These are phyloP conservation scores for Amphilophus citrinellus DNA, from an alignment of 2,113 vertebrate species.

Conservation along the genomic window DNA sequence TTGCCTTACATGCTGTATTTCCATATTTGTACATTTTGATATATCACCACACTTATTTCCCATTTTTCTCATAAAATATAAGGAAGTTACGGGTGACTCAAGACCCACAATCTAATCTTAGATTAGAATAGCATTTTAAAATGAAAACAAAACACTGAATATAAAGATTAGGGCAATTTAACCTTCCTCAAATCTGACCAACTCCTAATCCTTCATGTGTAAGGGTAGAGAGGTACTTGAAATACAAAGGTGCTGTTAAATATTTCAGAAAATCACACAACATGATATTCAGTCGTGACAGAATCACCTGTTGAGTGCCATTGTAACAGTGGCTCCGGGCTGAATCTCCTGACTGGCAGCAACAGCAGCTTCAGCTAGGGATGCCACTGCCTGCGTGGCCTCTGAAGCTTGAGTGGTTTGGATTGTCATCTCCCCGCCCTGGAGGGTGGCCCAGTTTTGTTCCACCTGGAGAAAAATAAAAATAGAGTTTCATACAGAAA, in stretches of 20 bases:
- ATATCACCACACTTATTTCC: too few species aligned
- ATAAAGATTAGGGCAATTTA: too few species aligned
- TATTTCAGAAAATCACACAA: not conserved
- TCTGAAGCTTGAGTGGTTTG: slow-evolving; percentile 97
- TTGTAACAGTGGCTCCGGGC: slow-evolving; percentile 94
- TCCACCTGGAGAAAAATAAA: slow-evolving; percentile 66
- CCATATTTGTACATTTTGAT: too few species aligned
- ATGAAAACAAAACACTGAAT: too few species aligned
- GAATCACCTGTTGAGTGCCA: slow-evolving; percentile 96
- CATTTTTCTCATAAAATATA: too few species aligned
- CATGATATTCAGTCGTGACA: too few species aligned
- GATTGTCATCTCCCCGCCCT: slow-evolving; percentile 98
- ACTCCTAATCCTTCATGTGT: not conserved
- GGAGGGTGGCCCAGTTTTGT: slow-evolving; percentile 95
- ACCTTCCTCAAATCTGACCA: not conserved
- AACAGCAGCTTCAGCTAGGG: slow-evolving; percentile 94
- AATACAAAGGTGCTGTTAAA: not conserved
- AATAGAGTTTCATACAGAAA: not conserved
- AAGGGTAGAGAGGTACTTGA: not conserved
- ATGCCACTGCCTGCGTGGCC: slow-evolving; percentile 96
- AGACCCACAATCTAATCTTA: too few species aligned
- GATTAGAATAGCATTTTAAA: too few species aligned
- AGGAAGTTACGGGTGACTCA: too few species aligned
- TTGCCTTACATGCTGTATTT: too few species aligned
- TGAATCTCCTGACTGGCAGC: slow-evolving; percentile 97